Percentiles rank a stretch among this genome's conserved stretches.
phyloP scores from a whole-genome alignment of 2,113 vertebrate species.

The Triplophysa rosa region DNA sequence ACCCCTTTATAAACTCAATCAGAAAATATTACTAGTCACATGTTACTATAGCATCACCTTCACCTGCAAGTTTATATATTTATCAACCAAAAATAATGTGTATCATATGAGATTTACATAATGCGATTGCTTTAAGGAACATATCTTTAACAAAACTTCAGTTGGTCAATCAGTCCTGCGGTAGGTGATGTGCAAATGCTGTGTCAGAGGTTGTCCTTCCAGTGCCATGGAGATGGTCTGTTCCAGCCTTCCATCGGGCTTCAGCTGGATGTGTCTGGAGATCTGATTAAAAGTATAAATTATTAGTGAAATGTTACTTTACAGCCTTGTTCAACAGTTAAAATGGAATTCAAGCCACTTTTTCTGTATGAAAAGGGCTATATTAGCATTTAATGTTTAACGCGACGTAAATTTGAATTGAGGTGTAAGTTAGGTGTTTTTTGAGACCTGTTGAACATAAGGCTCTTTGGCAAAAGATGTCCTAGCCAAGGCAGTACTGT shows the following conservation, averaged over 20 bases:
- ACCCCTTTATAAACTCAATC: no score
- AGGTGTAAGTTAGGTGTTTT: neutral
- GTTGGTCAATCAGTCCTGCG: constrained; percentile 67
- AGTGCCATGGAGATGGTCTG: constrained; percentile 95
- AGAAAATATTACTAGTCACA: neutral
- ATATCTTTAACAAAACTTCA: neutral
- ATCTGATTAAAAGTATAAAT: constrained; percentile 71
- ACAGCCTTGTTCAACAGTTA: neutral
- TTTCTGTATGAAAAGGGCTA: neutral
- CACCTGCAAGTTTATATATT: neutral
- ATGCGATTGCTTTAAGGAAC: neutral
- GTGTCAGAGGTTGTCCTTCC: constrained; percentile 85
- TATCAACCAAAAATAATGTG: neutral
- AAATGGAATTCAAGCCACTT: neutral
- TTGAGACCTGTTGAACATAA: constrained; percentile 83
- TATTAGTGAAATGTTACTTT: neutral
- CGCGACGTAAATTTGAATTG: neutral
- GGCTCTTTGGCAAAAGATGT: constrained; percentile 92
- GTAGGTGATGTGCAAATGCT: constrained; percentile 90
- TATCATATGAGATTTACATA: neutral
- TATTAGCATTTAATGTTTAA: neutral
- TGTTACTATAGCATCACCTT: neutral
- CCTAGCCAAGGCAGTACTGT: constrained; percentile 83
- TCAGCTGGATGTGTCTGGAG: constrained; percentile 85
- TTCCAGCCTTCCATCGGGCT: constrained; percentile 87